These are phyloP conservation scores for Troides helena DNA, from an alignment of 2,888 invertebrate species.

Conservation along the genomic window DNA sequence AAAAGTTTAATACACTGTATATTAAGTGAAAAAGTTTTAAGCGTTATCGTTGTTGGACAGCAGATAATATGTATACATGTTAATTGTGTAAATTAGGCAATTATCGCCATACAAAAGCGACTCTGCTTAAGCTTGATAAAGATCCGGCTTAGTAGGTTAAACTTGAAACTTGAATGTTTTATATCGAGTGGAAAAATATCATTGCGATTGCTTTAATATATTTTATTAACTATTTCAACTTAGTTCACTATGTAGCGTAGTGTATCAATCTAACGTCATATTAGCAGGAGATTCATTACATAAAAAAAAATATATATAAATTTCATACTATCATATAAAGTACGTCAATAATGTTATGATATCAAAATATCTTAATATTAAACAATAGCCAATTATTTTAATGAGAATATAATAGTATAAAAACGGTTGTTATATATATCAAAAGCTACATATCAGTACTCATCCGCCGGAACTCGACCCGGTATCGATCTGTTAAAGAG, in stretches of 20 bases:
- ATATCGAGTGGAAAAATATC: not conserved
- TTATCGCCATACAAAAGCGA: not conserved
- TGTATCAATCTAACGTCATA: no score
- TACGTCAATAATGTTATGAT: no score
- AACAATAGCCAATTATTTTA: no score
- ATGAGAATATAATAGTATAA: no score
- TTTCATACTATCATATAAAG: no score
- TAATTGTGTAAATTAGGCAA: conserved; percentile 1
- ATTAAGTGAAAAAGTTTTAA: not conserved
- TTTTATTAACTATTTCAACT: no score
- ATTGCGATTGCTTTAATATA: not conserved
- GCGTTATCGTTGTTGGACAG: not conserved
- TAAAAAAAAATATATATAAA: no score
- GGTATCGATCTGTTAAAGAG: not conserved
- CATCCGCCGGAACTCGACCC: not conserved
- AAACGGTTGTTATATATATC: no score
- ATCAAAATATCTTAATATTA: no score
- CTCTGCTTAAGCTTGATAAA: not conserved
- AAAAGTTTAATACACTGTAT: not conserved
- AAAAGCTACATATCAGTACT: not conserved
- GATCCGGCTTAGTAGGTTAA: not conserved
- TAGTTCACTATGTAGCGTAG: no score
- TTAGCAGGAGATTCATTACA: no score
- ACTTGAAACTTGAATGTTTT: not conserved
- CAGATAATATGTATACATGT: not conserved